A percentile compares a stretch with the other conserved stretches of the same genome.
Evolutionary conservation across 2,888 invertebrate species (phyloP).

Genomic region (Antheraea yamamai): DNA sequence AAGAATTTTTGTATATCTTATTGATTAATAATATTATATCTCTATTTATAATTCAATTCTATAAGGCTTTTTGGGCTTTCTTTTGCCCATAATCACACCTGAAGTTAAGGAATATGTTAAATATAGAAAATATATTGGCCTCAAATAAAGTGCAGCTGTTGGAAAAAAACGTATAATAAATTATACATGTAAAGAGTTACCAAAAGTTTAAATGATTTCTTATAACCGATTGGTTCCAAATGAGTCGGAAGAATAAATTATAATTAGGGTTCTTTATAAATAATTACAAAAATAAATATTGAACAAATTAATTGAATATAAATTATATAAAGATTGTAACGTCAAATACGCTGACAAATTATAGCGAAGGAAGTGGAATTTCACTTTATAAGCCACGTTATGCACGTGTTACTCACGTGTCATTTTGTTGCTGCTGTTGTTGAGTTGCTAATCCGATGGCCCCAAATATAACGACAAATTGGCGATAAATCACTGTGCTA

Average conservation of each 20-base stretch:
- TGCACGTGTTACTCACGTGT: background rate
- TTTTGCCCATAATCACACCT: too few relatives aligned
- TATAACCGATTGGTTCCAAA: background rate
- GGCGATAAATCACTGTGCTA: too few relatives aligned
- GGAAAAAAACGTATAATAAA: background rate
- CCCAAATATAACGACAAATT: background rate
- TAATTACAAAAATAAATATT: background rate
- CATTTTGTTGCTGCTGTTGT: background rate
- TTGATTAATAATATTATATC: too few relatives aligned
- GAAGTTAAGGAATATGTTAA: too few relatives aligned
- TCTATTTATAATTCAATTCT: too few relatives aligned
- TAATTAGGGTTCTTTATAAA: background rate
- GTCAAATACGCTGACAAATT: background rate
- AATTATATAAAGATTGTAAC: background rate
- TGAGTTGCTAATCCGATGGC: background rate
- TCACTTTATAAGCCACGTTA: background rate
- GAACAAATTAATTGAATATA: background rate
- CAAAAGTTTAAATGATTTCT: background rate
- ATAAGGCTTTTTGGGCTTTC: too few relatives aligned
- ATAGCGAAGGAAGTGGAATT: background rate
- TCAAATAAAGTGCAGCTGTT: background rate
- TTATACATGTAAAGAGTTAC: too few relatives aligned
- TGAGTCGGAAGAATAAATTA: background rate
- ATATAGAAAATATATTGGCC: too few relatives aligned
- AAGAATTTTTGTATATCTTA: too few relatives aligned